Percentiles rank a stretch among this genome's conserved stretches.
phyloP scores from a whole-genome alignment of 2,113 vertebrate species.

The Cyprinus carpio region DNA sequence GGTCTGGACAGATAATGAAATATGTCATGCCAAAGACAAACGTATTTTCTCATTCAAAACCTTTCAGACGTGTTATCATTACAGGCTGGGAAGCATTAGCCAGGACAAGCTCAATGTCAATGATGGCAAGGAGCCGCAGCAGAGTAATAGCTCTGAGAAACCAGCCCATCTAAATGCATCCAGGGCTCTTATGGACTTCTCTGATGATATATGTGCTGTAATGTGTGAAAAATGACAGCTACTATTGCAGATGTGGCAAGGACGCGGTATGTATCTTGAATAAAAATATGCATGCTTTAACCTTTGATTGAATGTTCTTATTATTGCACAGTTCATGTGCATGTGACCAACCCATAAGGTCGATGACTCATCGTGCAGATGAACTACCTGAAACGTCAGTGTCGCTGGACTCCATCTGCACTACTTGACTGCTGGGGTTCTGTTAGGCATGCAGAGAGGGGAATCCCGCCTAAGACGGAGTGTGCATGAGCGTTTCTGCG shows the following conservation, averaged over 20 bases:
- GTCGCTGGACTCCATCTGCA: constrained; percentile 35
- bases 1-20: not conserved
- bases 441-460: constrained; percentile 45
- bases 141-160: constrained; percentile 27
- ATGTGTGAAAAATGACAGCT: constrained; percentile 24
- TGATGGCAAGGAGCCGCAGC: constrained; percentile 17
- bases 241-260: not conserved
- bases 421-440: constrained; percentile 43
- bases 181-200: constrained; percentile 16
- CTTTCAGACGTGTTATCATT: constrained; percentile 7
- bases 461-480: constrained; percentile 48
- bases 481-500: constrained; percentile 58
- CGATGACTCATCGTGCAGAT: constrained; percentile 53
- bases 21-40: not conserved
- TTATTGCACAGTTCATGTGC: constrained; percentile 30
- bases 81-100: constrained; percentile 35
- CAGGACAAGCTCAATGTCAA: constrained; percentile 47
- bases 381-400: constrained; percentile 13
- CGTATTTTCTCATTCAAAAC: not conserved
- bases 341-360: not conserved
- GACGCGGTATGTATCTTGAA: not conserved
- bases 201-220: constrained; percentile 32
- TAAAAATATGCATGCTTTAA: not conserved
- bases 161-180: constrained; percentile 7
- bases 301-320: not conserved